Conservation (phyloP, 2,888 invertebrate genomes). For the Dexiosoma caninum region DNA sequence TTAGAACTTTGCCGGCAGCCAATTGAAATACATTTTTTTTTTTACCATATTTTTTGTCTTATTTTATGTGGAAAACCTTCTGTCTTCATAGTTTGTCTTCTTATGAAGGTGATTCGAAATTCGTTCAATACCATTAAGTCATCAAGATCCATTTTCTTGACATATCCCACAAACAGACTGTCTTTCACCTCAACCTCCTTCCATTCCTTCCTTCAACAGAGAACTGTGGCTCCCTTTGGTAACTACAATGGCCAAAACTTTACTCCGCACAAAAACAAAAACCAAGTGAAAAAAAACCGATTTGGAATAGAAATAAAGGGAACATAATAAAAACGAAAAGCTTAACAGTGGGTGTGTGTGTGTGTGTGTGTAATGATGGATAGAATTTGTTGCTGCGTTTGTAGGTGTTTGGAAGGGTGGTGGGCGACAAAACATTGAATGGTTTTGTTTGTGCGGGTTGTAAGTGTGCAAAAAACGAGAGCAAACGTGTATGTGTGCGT, state of each 20-base stretch:
- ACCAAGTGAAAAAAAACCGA: slow-evolving; percentile 1
- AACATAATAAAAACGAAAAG: slow-evolving; percentile 61
- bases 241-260: slow-evolving; percentile 58
- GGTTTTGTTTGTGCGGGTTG: not conserved
- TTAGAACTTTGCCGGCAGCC: not conserved
- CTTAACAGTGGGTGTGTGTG: slow-evolving; percentile 62
- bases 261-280: slow-evolving; percentile 26
- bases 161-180: slow-evolving; percentile 41
- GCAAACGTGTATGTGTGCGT: not conserved
- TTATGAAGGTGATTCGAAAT: not conserved
- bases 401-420: not conserved
- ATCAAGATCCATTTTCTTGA: not conserved
- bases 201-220: not conserved
- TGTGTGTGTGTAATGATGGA: slow-evolving; percentile 62
- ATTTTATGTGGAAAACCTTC: too few relatives aligned
- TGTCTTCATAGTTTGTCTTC: not conserved
- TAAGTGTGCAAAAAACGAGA: not conserved
- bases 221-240: slow-evolving; percentile 28
- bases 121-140: not conserved
- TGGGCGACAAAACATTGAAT: not conserved
- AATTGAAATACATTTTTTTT: too few relatives aligned
- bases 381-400: slow-evolving; percentile 36
- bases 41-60: too few relatives aligned
- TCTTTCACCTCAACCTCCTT: not conserved
- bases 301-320: slow-evolving; percentile 54